Base-by-base conservation (phyloP, 2,888 invertebrate genomes). In the Panzeria rudis region DNA sequence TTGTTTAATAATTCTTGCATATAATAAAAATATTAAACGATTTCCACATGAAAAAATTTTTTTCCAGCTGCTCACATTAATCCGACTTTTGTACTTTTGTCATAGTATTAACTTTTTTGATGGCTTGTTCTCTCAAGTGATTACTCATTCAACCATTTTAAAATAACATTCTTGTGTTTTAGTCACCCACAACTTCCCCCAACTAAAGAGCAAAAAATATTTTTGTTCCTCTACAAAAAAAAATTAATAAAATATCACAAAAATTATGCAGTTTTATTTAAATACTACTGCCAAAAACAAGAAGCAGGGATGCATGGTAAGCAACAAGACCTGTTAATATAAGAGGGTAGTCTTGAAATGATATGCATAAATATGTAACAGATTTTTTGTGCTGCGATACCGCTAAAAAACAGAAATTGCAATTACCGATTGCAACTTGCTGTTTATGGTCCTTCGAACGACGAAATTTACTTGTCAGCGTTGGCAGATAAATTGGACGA, bases 141-240 rank as follows among this genome's bases (percentile, higher is more conserved):
- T 83, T 61, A 83, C 83, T 80, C 76, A 73, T 72, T 80, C 52
- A 71, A 44, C 56, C 71, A 86, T 47, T 64, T 71, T 44, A 50
- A 68, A 68, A n/a, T 54, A 52, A 64, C 17, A 72, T 50, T 59
- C 59, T 66, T 41, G 50, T 77, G 41, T 50, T 77, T 71, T 64
- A 64, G 66, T 77, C 79, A 79, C 68, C 84, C 84, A 84, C 75
- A 69, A 13, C 11, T 44, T 32, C 83, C 72, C 41, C n/a, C 47
- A 23, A 29, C 29, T 44, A 66, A 75, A 61, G 9, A 29, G 17
- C 44, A 61, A 62, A 75, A 52, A 54, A 25, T 23, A 62, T 62
- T 41, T 54, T 15, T 61, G 38, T 59, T 59, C n/a, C 38, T 38
- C 56, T 25, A 68, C 29, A 54, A 23, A 47, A 56, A 64, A 64